Conservation (phyloP, 1,140 invertebrate species). For the Pentalonia nigronervosa region DNA sequence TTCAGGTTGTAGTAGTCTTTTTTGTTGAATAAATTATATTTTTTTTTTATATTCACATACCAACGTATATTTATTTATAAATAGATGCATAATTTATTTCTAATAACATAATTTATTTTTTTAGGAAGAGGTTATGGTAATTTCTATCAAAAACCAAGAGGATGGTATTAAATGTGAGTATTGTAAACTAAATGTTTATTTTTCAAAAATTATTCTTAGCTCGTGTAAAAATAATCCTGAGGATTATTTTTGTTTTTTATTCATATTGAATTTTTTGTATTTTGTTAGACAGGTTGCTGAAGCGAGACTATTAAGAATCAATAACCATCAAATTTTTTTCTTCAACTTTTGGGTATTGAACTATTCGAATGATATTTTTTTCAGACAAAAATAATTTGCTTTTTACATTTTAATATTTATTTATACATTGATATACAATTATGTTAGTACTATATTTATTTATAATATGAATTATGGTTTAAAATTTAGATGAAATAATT, state of each 20-base stretch:
- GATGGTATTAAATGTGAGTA: constrained; percentile 44
- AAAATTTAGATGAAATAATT: constrained; percentile 37
- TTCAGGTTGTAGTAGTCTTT: constrained; percentile 34
- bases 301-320: constrained; percentile 52
- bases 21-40: not conserved
- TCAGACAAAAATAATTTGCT: constrained; percentile 46
- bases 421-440: constrained; percentile 15
- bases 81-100: not conserved
- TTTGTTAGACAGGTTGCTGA: constrained; percentile 56
- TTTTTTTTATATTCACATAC: not conserved
- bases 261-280: constrained; percentile 55
- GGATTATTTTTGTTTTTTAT: constrained; percentile 42
- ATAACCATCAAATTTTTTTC: constrained; percentile 56
- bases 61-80: too few relatives aligned
- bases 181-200: not conserved
- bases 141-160: constrained; percentile 49
- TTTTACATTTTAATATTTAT: constrained; percentile 34
- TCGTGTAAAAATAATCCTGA: constrained; percentile 20
- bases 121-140: constrained; percentile 34
- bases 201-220: not conserved
- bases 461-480: constrained; percentile 38
- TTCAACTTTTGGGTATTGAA: constrained; percentile 54
- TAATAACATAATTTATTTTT: not conserved
- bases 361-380: constrained; percentile 29
- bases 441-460: constrained; percentile 46